These are phyloP conservation scores for Varanus salvator DNA, from an alignment of 2,113 vertebrate genomes.

Conservation along the genomic window DNA sequence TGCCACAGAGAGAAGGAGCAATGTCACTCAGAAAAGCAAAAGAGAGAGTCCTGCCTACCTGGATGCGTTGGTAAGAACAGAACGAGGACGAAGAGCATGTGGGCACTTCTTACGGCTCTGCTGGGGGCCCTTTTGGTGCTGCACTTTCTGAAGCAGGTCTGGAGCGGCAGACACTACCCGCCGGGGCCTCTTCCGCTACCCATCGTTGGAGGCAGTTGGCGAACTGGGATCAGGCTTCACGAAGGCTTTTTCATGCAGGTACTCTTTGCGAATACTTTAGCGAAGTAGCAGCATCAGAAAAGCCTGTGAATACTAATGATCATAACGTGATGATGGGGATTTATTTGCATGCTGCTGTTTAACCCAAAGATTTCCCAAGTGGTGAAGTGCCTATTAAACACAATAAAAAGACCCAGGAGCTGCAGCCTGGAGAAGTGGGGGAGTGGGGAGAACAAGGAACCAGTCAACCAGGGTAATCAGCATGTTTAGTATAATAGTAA, in stretches of 20 bases:
- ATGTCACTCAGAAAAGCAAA: too few species aligned
- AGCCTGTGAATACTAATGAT: too few species aligned
- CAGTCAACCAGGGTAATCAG: too few species aligned
- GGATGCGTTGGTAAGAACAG: background rate
- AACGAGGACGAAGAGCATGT: background rate
- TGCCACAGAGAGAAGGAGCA: too few species aligned
- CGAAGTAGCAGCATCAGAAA: background rate
- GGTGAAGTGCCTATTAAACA: too few species aligned
- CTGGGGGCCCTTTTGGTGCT: background rate
- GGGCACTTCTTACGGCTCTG: background rate
- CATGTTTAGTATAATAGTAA: too few species aligned
- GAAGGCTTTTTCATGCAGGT: conserved; percentile 25
- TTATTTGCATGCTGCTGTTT: too few species aligned
- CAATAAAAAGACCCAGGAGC: too few species aligned
- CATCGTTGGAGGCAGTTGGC: conserved; percentile 42
- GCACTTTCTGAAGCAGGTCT: background rate
- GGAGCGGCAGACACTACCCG: conserved; percentile 4
- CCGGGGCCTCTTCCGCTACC: conserved; percentile 40
- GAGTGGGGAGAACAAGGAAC: too few species aligned
- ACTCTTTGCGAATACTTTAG: background rate
- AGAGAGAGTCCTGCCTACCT: background rate
- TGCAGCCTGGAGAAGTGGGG: too few species aligned
- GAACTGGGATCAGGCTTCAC: conserved; percentile 16
- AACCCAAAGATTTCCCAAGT: too few species aligned
- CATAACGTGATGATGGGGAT: too few species aligned